Conservation (phyloP, 2,888 invertebrate species). For the Hartigia nigra region DNA sequence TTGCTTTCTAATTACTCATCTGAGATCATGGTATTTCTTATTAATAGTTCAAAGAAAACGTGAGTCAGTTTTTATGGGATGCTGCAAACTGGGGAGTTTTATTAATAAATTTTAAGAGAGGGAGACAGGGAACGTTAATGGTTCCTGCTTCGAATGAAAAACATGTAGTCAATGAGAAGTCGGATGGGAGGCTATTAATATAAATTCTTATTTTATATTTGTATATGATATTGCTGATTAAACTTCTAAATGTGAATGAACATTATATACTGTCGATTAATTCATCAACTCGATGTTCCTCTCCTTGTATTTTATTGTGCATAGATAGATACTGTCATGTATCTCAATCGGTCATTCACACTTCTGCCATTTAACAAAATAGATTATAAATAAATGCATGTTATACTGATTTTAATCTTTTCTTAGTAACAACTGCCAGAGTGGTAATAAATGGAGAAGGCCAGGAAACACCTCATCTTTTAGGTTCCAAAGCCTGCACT, state of each 20-base stretch:
- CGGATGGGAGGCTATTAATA: background rate
- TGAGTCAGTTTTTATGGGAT: background rate
- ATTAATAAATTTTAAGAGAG: background rate
- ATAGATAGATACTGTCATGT: background rate
- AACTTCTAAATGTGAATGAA: background rate
- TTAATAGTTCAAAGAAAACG: background rate
- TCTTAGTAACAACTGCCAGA: slow-evolving; percentile 48
- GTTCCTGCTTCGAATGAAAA: background rate
- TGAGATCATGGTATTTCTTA: background rate
- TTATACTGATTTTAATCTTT: background rate
- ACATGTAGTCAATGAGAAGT: background rate
- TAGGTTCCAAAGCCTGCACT: slow-evolving; percentile 76
- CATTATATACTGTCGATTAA: background rate
- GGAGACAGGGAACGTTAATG: background rate
- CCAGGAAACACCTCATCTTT: slow-evolving; percentile 33
- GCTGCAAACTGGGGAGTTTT: background rate
- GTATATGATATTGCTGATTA: background rate
- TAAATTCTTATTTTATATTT: background rate
- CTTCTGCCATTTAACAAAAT: background rate
- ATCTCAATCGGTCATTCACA: background rate
- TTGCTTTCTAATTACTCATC: background rate
- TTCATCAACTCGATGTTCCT: background rate
- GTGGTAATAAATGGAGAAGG: slow-evolving; percentile 41
- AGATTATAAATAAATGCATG: background rate
- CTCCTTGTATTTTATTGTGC: background rate